Evolutionary conservation across 2,888 invertebrate species (phyloP).

Genomic region (Andrena haemorrhoa): DNA sequence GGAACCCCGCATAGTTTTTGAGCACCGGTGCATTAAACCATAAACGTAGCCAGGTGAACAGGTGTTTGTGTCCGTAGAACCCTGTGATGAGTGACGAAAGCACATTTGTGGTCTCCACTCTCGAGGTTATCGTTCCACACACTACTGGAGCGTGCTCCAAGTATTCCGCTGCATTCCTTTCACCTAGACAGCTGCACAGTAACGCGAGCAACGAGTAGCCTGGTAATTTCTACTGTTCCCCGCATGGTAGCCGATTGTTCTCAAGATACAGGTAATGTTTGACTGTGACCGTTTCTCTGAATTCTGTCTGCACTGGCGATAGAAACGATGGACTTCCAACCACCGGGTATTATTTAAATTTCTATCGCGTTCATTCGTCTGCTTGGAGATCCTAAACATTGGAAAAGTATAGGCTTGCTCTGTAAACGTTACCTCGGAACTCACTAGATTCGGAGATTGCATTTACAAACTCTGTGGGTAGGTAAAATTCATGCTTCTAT

Average conservation of each 20-base stretch:
- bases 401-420: not conserved
- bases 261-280: constrained; percentile 43
- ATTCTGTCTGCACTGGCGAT: constrained; percentile 41
- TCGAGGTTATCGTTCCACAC: too few species aligned
- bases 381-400: not conserved
- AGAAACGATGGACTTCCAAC: constrained; percentile 36
- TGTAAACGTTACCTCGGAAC: too few species aligned
- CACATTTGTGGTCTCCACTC: too few species aligned
- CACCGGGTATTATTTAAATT: constrained; percentile 41
- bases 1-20: too few species aligned
- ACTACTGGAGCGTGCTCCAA: not conserved
- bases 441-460: too few species aligned
- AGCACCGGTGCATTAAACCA: too few species aligned
- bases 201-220: not conserved
- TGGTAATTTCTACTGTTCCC: constrained; percentile 31
- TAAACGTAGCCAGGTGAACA: too few species aligned
- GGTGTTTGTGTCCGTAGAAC: too few species aligned
- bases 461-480: too few species aligned
- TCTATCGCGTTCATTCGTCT: constrained; percentile 34
- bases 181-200: not conserved
- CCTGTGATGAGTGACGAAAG: too few species aligned
- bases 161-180: not conserved
- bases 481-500: too few species aligned
- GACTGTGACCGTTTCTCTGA: constrained; percentile 23
- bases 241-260: constrained; percentile 14